Conservation (phyloP, 2,113 vertebrate species). For the Cebus imitator region DNA sequence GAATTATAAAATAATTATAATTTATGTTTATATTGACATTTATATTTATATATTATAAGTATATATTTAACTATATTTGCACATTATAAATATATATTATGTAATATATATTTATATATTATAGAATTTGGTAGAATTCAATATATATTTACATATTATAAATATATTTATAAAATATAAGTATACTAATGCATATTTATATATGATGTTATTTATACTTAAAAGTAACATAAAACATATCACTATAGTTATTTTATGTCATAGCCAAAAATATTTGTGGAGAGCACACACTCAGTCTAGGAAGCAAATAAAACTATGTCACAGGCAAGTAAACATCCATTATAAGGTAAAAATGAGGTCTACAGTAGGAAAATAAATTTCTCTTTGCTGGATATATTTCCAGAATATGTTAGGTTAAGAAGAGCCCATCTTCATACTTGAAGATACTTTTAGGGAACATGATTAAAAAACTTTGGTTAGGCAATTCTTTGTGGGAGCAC, state of each 20-base stretch:
- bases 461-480: not conserved
- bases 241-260: not conserved
- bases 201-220: too few species aligned
- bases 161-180: not conserved
- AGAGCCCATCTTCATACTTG: not conserved
- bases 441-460: not conserved
- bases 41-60: too few species aligned
- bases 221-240: not conserved
- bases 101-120: too few species aligned
- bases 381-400: not conserved
- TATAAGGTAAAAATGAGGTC: not conserved
- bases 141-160: not conserved
- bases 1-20: not conserved
- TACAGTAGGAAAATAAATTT: not conserved
- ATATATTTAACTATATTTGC: too few species aligned
- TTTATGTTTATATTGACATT: not conserved
- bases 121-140: too few species aligned
- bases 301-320: not conserved
- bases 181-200: not conserved
- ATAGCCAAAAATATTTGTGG: not conserved
- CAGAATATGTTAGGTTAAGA: not conserved
- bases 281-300: not conserved
- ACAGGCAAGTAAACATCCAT: not conserved
- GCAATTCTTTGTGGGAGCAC: not conserved
- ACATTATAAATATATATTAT: too few species aligned